phyloP scores from a whole-genome alignment of 2,888 invertebrate genomes.

The Drosophila kambysellisi region DNA sequence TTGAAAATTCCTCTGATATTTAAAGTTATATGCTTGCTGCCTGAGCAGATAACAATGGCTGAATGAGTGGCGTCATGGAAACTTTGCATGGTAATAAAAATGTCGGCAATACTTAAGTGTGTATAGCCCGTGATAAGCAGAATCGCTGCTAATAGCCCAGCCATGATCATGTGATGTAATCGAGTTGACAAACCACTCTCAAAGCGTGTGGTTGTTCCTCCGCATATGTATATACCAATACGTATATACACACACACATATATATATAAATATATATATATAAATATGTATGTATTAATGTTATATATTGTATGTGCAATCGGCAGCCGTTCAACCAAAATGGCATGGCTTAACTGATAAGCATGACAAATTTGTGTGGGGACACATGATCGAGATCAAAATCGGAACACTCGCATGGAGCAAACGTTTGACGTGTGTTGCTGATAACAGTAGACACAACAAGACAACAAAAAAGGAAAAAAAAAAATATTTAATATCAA shows the following conservation, averaged over 20 bases:
- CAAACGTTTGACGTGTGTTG: slow-evolving; percentile 15
- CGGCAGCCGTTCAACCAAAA: slow-evolving; percentile 20
- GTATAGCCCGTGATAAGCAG: slow-evolving; percentile 3
- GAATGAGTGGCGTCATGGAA: slow-evolving; percentile 59
- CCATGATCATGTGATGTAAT: slow-evolving; percentile 51
- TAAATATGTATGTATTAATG: neutral
- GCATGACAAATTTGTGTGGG: slow-evolving; percentile 72
- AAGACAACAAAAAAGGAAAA: neutral
- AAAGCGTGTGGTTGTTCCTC: slow-evolving; percentile 1
- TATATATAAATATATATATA: neutral
- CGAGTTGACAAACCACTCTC: slow-evolving; percentile 4
- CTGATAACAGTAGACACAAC: slow-evolving; percentile 21
- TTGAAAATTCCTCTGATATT: slow-evolving; percentile 20
- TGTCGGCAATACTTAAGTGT: slow-evolving; percentile 24
- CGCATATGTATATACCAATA: neutral
- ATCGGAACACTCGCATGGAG: slow-evolving; percentile 29
- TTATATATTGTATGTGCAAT: slow-evolving; percentile 12
- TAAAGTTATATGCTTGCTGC: slow-evolving; percentile 42
- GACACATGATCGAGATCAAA: slow-evolving; percentile 70
- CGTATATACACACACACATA: neutral
- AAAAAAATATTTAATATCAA: neutral
- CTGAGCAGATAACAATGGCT: slow-evolving; percentile 43
- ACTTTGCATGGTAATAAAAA: slow-evolving; percentile 43
- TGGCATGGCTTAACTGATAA: slow-evolving; percentile 63
- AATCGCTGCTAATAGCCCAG: neutral